Conservation (phyloP, 2,888 invertebrate species). For the Volucella inanis region DNA sequence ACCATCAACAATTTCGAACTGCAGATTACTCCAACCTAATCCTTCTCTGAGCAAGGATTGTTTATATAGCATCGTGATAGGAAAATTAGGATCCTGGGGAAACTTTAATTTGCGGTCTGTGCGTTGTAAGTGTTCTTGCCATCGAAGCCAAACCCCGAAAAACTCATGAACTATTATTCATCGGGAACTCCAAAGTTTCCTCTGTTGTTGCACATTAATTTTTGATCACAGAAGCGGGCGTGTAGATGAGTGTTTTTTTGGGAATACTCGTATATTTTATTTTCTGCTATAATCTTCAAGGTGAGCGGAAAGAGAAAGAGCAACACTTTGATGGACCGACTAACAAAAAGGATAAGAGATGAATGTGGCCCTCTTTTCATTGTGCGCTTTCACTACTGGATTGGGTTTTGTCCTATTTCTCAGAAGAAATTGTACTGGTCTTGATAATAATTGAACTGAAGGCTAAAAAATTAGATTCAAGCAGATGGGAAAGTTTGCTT, state of each 20-base stretch:
- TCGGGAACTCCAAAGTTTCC: slow-evolving; percentile 37
- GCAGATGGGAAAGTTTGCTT: background rate
- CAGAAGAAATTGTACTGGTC: slow-evolving; percentile 35
- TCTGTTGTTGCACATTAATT: slow-evolving; percentile 54
- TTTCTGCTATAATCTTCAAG: slow-evolving; percentile 38
- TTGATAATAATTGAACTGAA: slow-evolving; percentile 53
- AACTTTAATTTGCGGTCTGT: slow-evolving; percentile 47
- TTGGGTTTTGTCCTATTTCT: slow-evolving; percentile 34
- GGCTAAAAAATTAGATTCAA: slow-evolving; percentile 1
- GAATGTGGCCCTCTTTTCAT: slow-evolving; percentile 45
- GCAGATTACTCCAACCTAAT: slow-evolving; percentile 17
- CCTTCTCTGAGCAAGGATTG: background rate
- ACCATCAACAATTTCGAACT: slow-evolving; percentile 43
- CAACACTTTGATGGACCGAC: background rate
- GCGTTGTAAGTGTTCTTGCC: background rate
- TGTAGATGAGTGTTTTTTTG: background rate
- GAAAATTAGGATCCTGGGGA: slow-evolving; percentile 38
- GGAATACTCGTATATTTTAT: background rate
- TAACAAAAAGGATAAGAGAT: slow-evolving; percentile 31
- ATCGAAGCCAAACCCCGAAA: background rate
- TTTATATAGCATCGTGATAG: slow-evolving; percentile 46
- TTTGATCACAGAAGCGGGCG: slow-evolving; percentile 29
- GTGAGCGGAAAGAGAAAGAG: slow-evolving; percentile 33
- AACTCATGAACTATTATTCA: slow-evolving; percentile 39
- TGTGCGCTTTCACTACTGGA: slow-evolving; percentile 1